Evolutionary conservation across 2,113 vertebrate species (phyloP).

Genomic region (Gadus macrocephalus): DNA sequence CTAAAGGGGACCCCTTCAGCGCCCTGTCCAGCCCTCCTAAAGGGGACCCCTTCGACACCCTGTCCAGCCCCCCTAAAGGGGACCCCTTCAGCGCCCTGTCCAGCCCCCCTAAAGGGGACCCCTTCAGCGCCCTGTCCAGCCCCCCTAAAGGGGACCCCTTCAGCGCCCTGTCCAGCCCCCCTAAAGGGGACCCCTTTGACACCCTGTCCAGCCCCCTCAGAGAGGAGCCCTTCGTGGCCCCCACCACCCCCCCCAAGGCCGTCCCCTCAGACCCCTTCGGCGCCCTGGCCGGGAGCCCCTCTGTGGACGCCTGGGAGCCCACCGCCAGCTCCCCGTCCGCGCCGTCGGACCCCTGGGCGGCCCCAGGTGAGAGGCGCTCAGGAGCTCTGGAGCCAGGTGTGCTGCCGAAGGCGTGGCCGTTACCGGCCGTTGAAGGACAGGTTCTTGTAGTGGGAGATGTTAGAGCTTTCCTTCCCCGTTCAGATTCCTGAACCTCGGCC

Average conservation of each 20-base stretch:
- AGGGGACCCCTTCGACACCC: background rate
- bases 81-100: slow-evolving; percentile 26
- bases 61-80: background rate
- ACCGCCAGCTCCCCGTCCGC: slow-evolving; percentile 33
- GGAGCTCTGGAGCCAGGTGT: too few relatives aligned
- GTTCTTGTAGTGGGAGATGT: too few relatives aligned
- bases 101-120: slow-evolving; percentile 24
- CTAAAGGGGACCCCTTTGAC: background rate
- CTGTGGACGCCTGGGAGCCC: slow-evolving; percentile 44
- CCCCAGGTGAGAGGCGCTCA: slow-evolving; percentile 51
- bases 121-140: slow-evolving; percentile 18
- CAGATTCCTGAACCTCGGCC: too few relatives aligned
- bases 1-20: background rate
- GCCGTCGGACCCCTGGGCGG: slow-evolving; percentile 69
- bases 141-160: slow-evolving; percentile 16
- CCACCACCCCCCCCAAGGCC: background rate
- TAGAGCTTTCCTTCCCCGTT: too few relatives aligned
- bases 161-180: background rate
- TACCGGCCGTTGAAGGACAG: too few relatives aligned
- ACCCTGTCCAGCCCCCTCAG: background rate
- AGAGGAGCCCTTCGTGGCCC: background rate
- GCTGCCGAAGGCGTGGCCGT: too few relatives aligned
- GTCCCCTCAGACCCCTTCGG: slow-evolving; percentile 50
- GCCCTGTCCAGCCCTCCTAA: background rate
- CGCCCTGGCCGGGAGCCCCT: slow-evolving; percentile 15